Base-by-base conservation (phyloP, 2,888 invertebrate species). In the Drosophila limbata region DNA sequence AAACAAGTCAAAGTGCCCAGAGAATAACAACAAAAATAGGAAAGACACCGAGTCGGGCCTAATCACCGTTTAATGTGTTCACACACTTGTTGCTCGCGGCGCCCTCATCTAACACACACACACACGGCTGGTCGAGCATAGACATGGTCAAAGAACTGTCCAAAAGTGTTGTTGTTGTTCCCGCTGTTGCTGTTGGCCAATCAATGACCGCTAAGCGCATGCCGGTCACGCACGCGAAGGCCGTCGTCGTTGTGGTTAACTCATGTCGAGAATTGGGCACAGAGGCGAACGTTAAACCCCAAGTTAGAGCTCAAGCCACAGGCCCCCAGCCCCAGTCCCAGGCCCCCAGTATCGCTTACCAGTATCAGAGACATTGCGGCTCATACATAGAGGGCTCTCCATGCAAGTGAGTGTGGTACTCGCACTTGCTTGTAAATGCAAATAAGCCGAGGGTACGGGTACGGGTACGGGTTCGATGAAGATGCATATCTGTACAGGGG, bases 211-310 rank as follows among this genome's bases (percentile, higher is more conserved):
- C 85, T 81, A 85, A 85, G 77, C 77, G 82, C 83, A 91, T 91
- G 89, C 91, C 73, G 83, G 79, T 78, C 91, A 89, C 88, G 90
- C 85, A 85, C 81, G 80, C 91, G 91, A 91, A 91, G 91, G 91
- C 91, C 91, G 88, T 79, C 77, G 70, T 68, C 66, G 75, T 57
- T 64, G 68, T 57, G 64, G 66, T 73, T 75, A 57, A 37, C 51
- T 64, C 45, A 66, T 65, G 64, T 57, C 48, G 45, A 70, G 79
- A 85, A 88, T 85, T 84, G 84, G 74, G 86, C 81, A 85, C 84
- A 79, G 69, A 72, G 69, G 62, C 73, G 79, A 76, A 60, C 79
- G 62, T 79, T 86, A 81, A 85, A 81, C 83, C 67, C 57, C 65
- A 69, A 69, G 64, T 28, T 11, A 11, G 31, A 19, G 33, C 19